Base-by-base conservation (phyloP, 2,888 invertebrate genomes). In the Ophion ventricosus region DNA sequence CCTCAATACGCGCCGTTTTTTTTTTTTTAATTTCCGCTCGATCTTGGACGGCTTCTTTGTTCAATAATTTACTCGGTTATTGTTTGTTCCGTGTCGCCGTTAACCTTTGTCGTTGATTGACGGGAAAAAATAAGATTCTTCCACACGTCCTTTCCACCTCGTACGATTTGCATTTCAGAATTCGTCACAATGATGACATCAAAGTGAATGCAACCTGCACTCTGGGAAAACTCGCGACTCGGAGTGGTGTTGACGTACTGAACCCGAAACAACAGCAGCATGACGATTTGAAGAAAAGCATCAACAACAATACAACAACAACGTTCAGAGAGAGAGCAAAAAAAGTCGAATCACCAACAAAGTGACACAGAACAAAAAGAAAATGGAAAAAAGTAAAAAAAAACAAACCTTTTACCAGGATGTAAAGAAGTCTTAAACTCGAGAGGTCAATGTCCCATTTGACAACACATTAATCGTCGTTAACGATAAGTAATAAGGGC, bases 171-270 rank as follows among this genome's bases (percentile, higher is more conserved):
- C 94, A 93, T 96, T 97, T 54, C 96, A 98, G 98, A 98, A 96
- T 98, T 98, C 96, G 98, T 98, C 96, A 98, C 98, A 96, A 98
- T 98, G 98, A 98, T 98, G 98, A 98, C 98, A 96, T 98, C 98
- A 96, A 98, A 98, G 97, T 98, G 98, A 98, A 94, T 93, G 89
- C 91, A 91, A 92, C 91, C 90, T 89, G 96, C 96, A 95, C 95
- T 95, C 96, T 95, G 95, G 95, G 93, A 94, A 94, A 94, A 94
- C 94, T 95, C 94, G 94, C 95, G 94, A 94, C 94, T 95, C 94
- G 93, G 94, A 94, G 95, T 95, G 95, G 95, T 95, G 95, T 95
- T 95, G 95, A 95, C 94, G 94, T 94, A 94, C 94, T 94, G 94
- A 92, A 90, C 87, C 89, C 90, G 89, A 90, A 90, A 88, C 94